Conservation (phyloP, 2,888 invertebrate species). For the Ennomos quercinarius region DNA sequence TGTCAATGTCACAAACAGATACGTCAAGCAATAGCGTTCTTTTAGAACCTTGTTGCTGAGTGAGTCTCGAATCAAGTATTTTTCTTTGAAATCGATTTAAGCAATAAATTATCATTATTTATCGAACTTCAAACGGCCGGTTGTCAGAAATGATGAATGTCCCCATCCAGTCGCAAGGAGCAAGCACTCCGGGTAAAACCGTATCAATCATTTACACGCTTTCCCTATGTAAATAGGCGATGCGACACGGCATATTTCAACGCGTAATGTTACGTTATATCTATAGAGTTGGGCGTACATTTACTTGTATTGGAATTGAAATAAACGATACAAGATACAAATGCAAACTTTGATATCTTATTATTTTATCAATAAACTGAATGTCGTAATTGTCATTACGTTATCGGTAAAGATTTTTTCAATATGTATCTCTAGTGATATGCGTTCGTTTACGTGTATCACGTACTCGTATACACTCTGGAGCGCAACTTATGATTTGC, state of each 20-base stretch:
- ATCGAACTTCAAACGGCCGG: slow-evolving; percentile 54
- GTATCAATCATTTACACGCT: slow-evolving; percentile 78
- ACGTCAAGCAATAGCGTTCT: too few species aligned
- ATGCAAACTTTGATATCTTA: not conserved
- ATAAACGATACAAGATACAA: slow-evolving; percentile 12
- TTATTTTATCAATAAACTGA: too few species aligned
- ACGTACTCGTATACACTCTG: too few species aligned
- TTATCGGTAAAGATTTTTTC: too few species aligned
- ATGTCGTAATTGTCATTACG: too few species aligned
- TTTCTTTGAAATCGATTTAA: not conserved
- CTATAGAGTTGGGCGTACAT: slow-evolving; percentile 35
- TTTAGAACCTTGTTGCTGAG: too few species aligned
- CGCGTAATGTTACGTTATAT: slow-evolving; percentile 35
- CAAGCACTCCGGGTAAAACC: slow-evolving; percentile 51
- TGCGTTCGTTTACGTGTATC: too few species aligned
- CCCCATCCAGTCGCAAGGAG: slow-evolving; percentile 58
- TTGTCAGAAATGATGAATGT: slow-evolving; percentile 72
- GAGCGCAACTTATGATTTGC: too few species aligned
- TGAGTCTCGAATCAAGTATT: too few species aligned
- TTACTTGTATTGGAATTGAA: slow-evolving; percentile 17
- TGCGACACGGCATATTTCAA: slow-evolving; percentile 52
- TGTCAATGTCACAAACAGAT: too few species aligned
- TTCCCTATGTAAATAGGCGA: slow-evolving; percentile 68
- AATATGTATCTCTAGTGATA: too few species aligned
- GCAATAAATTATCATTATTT: slow-evolving; percentile 51